These are phyloP conservation scores for Caiman crocodilus DNA, from an alignment of 2,797 vertebrate species.

Conservation along the genomic window DNA sequence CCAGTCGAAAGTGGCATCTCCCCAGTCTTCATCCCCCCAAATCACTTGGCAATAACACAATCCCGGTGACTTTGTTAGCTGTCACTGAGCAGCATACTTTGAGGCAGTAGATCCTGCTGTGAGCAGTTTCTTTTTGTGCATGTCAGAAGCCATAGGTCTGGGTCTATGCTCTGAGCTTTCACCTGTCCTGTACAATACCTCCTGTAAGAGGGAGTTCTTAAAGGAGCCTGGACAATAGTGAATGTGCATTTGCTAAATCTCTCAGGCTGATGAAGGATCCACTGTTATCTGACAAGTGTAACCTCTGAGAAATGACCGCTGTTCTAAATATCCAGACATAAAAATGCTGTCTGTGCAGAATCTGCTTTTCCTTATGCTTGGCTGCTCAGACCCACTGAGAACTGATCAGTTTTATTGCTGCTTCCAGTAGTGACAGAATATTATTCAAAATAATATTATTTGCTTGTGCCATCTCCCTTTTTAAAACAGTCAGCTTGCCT, in stretches of 20 bases:
- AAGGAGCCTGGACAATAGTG: not conserved
- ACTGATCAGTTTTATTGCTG: not conserved
- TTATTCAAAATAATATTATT: not conserved
- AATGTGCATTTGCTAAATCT: not conserved
- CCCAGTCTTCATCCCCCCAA: not conserved
- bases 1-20: not conserved
- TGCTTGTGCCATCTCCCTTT: accelerated
- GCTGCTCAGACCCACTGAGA: not conserved
- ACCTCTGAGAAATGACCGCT: not conserved
- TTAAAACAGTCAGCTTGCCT: not conserved
- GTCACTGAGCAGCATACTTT: not conserved
- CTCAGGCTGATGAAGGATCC: not conserved
- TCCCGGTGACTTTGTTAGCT: not conserved
- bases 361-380: not conserved
- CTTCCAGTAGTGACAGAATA: not conserved
- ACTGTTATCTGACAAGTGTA: not conserved
- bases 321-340: not conserved
- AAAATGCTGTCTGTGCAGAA: not conserved
- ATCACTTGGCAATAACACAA: not conserved
- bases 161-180: not conserved
- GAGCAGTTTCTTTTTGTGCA: not conserved
- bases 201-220: not conserved
- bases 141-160: not conserved
- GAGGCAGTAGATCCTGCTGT: not conserved
- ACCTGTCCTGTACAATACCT: not conserved